A percentile compares a stretch with the other conserved stretches of the same genome.
Evolutionary conservation across 64 coral and sea anemone species (phyloP).

Genomic region (Cladopsammia gracilis): DNA sequence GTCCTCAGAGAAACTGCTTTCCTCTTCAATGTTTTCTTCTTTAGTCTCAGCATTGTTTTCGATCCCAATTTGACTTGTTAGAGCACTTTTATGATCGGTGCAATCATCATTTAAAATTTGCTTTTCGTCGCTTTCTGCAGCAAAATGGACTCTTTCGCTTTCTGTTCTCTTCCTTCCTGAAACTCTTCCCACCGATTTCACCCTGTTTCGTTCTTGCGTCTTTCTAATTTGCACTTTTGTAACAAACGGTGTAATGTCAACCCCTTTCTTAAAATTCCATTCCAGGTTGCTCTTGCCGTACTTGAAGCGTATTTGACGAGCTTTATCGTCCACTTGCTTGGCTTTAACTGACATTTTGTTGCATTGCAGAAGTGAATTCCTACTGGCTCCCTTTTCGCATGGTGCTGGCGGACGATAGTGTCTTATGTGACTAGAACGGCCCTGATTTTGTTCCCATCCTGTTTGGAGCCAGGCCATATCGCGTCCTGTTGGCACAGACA

Average conservation of each 20-base stretch:
- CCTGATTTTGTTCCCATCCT: conserved; percentile 36
- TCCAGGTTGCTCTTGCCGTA: conserved; percentile 9
- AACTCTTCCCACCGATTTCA: background rate
- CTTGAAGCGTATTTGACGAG: conserved; percentile 22
- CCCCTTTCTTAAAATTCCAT: background rate
- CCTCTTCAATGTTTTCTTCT: background rate
- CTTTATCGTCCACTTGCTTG: background rate
- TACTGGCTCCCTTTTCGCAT: conserved; percentile 24
- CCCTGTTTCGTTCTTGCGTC: background rate
- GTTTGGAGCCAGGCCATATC: conserved; percentile 21
- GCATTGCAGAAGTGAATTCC: conserved; percentile 40
- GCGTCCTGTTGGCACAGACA: background rate
- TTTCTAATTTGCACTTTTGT: conserved; percentile 38
- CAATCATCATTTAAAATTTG: background rate
- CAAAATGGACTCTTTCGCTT: background rate
- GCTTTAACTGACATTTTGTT: conserved; percentile 40
- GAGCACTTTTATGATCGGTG: background rate
- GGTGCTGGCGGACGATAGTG: conserved; percentile 25
- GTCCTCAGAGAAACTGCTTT: background rate
- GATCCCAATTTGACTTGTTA: background rate
- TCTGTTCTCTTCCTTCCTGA: background rate
- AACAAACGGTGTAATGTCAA: background rate
- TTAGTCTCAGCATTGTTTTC: background rate
- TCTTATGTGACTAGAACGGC: conserved; percentile 31
- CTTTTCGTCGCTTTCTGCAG: background rate